These are phyloP conservation scores for Drosophila recens DNA, from an alignment of 2,888 invertebrate genomes.

Conservation along the genomic window DNA sequence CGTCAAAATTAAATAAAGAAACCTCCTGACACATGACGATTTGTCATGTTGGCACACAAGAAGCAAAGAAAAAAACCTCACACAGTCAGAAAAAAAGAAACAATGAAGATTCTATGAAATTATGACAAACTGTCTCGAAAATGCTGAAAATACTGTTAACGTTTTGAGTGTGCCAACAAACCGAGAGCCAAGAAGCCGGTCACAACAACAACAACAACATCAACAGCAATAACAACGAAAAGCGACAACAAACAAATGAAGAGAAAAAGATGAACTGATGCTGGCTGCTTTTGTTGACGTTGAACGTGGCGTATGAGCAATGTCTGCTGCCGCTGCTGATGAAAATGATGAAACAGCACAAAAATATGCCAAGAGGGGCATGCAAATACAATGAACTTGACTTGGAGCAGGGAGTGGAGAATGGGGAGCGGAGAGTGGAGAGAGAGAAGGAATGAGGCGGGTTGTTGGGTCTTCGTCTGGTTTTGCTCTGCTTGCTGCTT, in stretches of 20 bases:
- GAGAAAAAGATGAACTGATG: constrained; percentile 46
- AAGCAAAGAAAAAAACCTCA: constrained; percentile 72
- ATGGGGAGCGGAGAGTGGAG: neutral
- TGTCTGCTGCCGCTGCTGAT: constrained; percentile 59
- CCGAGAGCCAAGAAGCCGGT: constrained; percentile 46
- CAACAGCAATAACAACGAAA: neutral
- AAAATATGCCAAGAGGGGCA: constrained; percentile 66
- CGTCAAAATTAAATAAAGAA: constrained; percentile 73
- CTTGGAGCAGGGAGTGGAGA: constrained; percentile 4
- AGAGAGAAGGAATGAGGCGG: neutral
- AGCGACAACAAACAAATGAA: constrained; percentile 28
- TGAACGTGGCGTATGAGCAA: constrained; percentile 77
- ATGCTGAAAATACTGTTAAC: constrained; percentile 81
- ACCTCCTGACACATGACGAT: constrained; percentile 76
- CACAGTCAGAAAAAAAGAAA: constrained; percentile 46
- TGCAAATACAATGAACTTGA: constrained; percentile 79
- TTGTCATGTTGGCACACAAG: constrained; percentile 82
- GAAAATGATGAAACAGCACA: constrained; percentile 83
- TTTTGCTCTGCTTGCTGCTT: constrained; percentile 33
- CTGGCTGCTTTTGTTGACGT: constrained; percentile 61
- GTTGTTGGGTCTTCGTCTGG: constrained; percentile 23
- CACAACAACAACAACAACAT: constrained; percentile 14
- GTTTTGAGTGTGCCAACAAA: constrained; percentile 58
- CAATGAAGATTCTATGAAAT: constrained; percentile 70
- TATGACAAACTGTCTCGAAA: constrained; percentile 81